phyloP scores from a whole-genome alignment of 2,888 invertebrate species.

The Hofmannophila pseudospretella region DNA sequence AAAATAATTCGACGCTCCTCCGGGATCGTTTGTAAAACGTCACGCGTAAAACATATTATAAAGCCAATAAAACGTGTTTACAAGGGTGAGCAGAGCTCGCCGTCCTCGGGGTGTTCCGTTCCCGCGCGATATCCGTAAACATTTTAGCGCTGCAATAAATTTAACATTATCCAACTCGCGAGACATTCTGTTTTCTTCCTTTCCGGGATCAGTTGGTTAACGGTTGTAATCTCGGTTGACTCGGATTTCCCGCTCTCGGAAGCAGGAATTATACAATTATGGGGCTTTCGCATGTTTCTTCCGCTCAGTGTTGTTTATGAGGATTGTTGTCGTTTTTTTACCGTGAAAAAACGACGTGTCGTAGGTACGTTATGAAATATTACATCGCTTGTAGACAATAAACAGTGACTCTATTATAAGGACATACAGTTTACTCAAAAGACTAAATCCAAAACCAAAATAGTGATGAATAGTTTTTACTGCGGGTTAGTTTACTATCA shows the following conservation, averaged over 20 bases:
- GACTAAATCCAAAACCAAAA: no score
- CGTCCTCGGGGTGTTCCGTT: conserved; percentile 48
- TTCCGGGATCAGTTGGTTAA: conserved; percentile 73
- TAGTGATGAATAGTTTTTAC: no score
- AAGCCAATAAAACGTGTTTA: conserved; percentile 79
- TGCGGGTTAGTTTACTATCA: no score
- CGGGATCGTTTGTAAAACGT: conserved; percentile 78
- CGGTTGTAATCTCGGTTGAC: conserved; percentile 70
- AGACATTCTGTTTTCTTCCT: conserved; percentile 74
- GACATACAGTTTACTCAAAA: no score
- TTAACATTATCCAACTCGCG: conserved; percentile 73
- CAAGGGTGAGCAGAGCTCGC: conserved; percentile 73
- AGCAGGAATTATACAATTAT: conserved; percentile 67
- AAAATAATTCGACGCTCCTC: conserved; percentile 74
- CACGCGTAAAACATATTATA: conserved; percentile 79
- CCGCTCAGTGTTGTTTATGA: conserved; percentile 38
- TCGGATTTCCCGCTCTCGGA: conserved; percentile 59
- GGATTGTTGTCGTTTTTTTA: conserved; percentile 22
- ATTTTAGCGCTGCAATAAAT: conserved; percentile 77
- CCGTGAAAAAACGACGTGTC: no score
- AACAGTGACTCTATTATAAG: no score
- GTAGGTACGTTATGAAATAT: background rate
- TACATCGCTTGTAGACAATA: no score
- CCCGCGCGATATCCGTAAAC: conserved; percentile 73
- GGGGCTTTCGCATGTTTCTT: conserved; percentile 46